These are phyloP conservation scores for Emydura subglobosa DNA, from an alignment of 2,113 vertebrate species.

Conservation along the genomic window DNA sequence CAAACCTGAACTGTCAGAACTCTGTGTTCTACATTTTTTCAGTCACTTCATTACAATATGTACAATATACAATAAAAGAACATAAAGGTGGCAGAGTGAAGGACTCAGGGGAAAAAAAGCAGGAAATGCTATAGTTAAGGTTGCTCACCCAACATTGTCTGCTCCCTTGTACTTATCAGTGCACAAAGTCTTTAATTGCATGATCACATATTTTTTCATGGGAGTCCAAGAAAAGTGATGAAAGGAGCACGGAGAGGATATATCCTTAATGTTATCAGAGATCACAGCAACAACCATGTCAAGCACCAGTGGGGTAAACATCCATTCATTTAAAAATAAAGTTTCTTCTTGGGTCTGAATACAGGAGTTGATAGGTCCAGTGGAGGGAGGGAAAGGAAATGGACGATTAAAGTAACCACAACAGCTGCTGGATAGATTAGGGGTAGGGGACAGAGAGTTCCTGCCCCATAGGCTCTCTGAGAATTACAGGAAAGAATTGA, in stretches of 20 bases:
- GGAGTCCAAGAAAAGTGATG: background rate
- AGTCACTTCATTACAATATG: background rate
- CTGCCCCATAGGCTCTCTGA: background rate
- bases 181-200: background rate
- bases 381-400: background rate
- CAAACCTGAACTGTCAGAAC: background rate
- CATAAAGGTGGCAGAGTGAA: background rate
- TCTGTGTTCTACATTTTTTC: background rate
- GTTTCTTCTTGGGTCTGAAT: background rate
- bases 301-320: background rate
- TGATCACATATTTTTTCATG: background rate
- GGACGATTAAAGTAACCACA: background rate
- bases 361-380: background rate
- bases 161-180: background rate
- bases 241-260: background rate
- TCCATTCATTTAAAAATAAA: background rate
- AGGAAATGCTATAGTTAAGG: background rate
- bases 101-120: background rate
- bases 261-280: background rate
- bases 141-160: rapidly evolving
- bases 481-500: background rate
- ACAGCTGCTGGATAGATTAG: no score
- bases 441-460: background rate
- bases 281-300: background rate
- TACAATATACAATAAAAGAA: background rate